phyloP scores from a whole-genome alignment of 2,797 vertebrate species.

The Karalla daura region DNA sequence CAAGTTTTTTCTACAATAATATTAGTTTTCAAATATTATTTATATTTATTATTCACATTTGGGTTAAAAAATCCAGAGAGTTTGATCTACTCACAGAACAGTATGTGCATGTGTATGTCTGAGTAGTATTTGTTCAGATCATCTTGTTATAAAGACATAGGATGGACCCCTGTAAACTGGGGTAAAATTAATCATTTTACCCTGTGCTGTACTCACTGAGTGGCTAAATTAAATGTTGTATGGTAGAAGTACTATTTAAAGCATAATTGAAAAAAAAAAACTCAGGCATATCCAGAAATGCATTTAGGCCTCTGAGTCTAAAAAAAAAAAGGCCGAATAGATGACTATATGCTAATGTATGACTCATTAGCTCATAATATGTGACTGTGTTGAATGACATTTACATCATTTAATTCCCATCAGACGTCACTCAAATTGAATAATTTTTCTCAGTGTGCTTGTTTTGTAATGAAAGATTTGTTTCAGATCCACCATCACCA shows the following conservation, averaged over 20 bases:
- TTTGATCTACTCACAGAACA: no score
- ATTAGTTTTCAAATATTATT: no score
- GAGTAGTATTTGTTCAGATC: not conserved
- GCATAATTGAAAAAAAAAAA: not conserved
- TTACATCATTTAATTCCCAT: not conserved
- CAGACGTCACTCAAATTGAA: not conserved
- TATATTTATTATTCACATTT: no score
- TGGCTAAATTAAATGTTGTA: constrained; percentile 15
- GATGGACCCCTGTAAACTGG: not conserved
- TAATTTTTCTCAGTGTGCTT: not conserved
- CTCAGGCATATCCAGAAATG: not conserved
- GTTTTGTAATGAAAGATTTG: not conserved
- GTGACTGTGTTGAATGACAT: no score
- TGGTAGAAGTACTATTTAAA: not conserved
- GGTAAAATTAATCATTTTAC: not conserved
- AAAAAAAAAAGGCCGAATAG: constrained; percentile 11
- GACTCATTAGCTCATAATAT: not conserved
- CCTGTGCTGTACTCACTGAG: not conserved
- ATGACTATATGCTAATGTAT: not conserved
- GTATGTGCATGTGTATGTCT: no score
- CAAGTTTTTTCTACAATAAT: no score
- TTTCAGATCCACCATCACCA: constrained; percentile 26
- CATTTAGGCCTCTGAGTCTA: not conserved
- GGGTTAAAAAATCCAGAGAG: no score
- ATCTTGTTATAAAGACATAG: not conserved